These are phyloP conservation scores for Leptobrachium leishanense DNA, from an alignment of 2,113 vertebrate genomes.

Conservation along the genomic window DNA sequence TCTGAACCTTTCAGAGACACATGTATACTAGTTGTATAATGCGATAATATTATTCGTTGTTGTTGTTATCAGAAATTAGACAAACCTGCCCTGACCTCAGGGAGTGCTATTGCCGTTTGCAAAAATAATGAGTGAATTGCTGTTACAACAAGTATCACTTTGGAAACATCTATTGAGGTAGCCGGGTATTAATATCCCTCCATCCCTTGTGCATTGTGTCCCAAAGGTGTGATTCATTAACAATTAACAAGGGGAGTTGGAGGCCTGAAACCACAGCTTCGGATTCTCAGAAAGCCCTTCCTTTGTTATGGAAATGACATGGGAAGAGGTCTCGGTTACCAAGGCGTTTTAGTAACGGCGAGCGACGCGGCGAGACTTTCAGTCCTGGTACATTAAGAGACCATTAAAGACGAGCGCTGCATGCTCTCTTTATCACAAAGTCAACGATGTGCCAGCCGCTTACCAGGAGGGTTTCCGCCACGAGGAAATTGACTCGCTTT, in stretches of 20 bases:
- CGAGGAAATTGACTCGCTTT: slow-evolving; percentile 18
- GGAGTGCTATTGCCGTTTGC: no score
- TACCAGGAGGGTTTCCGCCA: slow-evolving; percentile 18
- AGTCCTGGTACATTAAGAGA: slow-evolving; percentile 23
- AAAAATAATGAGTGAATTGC: no score
- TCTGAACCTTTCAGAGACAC: no score
- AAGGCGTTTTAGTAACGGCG: slow-evolving; percentile 31
- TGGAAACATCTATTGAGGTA: background rate
- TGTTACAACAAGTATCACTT: background rate
- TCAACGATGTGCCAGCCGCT: slow-evolving; percentile 17
- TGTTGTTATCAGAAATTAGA: no score
- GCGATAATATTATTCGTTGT: no score
- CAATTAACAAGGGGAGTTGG: slow-evolving; percentile 44
- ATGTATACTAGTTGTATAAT: no score
- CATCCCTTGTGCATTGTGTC: slow-evolving; percentile 1
- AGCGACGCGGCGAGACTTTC: slow-evolving; percentile 15
- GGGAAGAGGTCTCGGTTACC: background rate
- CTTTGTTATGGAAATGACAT: slow-evolving; percentile 43
- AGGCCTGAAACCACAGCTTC: slow-evolving; percentile 30
- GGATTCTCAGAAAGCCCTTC: background rate
- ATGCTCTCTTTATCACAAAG: slow-evolving; percentile 34
- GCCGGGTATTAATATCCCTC: background rate
- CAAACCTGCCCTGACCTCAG: no score
- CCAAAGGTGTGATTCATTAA: slow-evolving; percentile 47
- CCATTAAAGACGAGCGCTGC: slow-evolving; percentile 31